These are phyloP conservation scores for Hypolimnas misippus DNA, from an alignment of 2,888 invertebrate genomes.

Conservation along the genomic window DNA sequence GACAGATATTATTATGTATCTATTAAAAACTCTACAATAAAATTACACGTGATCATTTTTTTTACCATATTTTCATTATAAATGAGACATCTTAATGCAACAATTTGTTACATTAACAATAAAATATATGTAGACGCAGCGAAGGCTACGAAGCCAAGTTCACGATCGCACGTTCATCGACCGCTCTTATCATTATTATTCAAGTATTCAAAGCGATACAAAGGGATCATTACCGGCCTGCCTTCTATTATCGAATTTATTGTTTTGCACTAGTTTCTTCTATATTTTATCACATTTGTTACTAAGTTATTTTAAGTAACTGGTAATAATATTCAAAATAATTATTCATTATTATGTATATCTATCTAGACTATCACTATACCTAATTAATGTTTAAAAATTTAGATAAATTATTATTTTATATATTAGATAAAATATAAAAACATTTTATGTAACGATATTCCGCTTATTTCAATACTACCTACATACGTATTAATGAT, in stretches of 20 bases:
- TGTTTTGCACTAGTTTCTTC: conserved; percentile 32
- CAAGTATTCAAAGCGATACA: conserved; percentile 65
- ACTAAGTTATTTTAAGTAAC: background rate
- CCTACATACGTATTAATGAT: background rate
- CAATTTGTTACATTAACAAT: conserved; percentile 50
- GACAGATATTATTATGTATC: too few species aligned
- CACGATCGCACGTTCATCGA: conserved; percentile 71
- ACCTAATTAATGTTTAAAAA: background rate
- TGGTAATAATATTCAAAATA: background rate
- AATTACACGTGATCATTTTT: too few species aligned
- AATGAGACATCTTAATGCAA: conserved; percentile 10
- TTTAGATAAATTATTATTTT: background rate
- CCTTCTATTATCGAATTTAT: conserved; percentile 29
- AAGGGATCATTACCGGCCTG: conserved; percentile 45
- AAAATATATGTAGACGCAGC: conserved; percentile 55
- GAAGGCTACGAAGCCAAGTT: conserved; percentile 76
- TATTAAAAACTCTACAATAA: too few species aligned
- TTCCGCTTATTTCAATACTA: background rate
- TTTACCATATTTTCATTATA: background rate
- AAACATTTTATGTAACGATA: background rate
- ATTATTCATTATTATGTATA: too few species aligned
- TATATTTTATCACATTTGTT: conserved; percentile 6
- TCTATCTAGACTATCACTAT: too few species aligned
- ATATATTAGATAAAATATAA: background rate
- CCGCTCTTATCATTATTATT: conserved; percentile 67